Conservation (phyloP, 2,113 vertebrate genomes). For the Acrocephalus arundinaceus region DNA sequence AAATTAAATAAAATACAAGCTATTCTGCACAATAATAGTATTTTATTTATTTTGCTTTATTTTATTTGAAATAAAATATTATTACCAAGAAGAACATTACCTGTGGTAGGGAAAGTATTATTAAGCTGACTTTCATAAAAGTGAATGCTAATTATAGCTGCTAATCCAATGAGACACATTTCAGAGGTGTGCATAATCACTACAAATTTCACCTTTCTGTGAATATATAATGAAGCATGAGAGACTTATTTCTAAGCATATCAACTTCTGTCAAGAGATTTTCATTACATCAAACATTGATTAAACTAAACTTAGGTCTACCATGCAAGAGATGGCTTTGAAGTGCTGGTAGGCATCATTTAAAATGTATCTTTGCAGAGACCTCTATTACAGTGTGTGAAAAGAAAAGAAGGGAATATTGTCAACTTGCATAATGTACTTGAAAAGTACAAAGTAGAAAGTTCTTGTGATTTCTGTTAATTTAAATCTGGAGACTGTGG, state of each 20-base stretch:
- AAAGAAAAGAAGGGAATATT: neutral
- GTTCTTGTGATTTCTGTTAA: neutral
- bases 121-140: constrained; percentile 17
- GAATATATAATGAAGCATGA: constrained; percentile 51
- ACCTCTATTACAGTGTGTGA: neutral
- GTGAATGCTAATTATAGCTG: constrained; percentile 40
- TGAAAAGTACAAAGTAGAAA: neutral
- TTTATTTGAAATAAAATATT: neutral
- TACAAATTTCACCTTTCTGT: constrained; percentile 45
- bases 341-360: constrained; percentile 21
- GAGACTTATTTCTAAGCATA: constrained; percentile 38
- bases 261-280: constrained; percentile 50
- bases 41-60: neutral
- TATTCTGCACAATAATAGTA: neutral
- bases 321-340: neutral
- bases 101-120: neutral
- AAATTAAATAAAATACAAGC: neutral
- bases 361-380: constrained; percentile 5
- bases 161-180: constrained; percentile 55
- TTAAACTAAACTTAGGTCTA: constrained; percentile 38
- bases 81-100: neutral
- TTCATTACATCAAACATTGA: constrained; percentile 47
- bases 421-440: neutral
- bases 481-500: neutral
- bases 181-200: constrained; percentile 46